These are phyloP conservation scores for Calidris pugnax DNA, from an alignment of 2,113 vertebrate species.

Conservation along the genomic window DNA sequence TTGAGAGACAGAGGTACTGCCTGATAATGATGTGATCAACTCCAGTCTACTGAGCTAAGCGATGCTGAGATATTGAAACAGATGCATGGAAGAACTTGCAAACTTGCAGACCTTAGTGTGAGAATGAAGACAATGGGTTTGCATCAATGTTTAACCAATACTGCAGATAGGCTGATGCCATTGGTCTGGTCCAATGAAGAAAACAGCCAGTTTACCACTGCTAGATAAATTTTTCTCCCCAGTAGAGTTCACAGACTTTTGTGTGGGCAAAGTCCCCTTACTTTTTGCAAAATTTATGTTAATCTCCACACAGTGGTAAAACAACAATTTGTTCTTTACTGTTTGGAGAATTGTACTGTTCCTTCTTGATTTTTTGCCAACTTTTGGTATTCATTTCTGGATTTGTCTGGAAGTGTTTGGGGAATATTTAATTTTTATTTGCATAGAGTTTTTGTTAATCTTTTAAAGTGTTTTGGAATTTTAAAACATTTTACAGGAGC, in stretches of 20 bases:
- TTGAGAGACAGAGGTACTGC: not conserved
- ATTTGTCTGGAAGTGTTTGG: not conserved
- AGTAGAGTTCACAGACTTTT: not conserved
- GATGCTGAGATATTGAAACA: accelerated
- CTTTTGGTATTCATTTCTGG: not conserved
- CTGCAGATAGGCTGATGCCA: not conserved
- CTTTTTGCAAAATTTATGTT: not conserved
- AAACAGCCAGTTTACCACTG: not conserved
- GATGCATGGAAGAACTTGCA: not conserved
- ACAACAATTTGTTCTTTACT: not conserved
- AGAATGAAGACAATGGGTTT: not conserved
- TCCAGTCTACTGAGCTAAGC: not conserved
- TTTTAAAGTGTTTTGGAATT: not conserved
- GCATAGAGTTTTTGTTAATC: not conserved
- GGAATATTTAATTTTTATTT: not conserved
- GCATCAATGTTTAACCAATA: not conserved
- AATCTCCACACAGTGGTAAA: not conserved
- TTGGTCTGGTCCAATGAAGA: not conserved
- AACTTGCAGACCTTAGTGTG: not conserved
- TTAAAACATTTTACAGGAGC: not conserved
- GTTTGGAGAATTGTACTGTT: not conserved
- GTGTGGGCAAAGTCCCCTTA: accelerated
- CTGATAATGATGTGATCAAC: not conserved
- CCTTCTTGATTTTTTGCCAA: not conserved
- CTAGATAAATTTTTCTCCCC: not conserved